Evolutionary conservation across 2,113 vertebrate genomes (phyloP), one percentile per base, ranked within the genome.

Genomic region (Pyxicephalus adspersus): DNA sequence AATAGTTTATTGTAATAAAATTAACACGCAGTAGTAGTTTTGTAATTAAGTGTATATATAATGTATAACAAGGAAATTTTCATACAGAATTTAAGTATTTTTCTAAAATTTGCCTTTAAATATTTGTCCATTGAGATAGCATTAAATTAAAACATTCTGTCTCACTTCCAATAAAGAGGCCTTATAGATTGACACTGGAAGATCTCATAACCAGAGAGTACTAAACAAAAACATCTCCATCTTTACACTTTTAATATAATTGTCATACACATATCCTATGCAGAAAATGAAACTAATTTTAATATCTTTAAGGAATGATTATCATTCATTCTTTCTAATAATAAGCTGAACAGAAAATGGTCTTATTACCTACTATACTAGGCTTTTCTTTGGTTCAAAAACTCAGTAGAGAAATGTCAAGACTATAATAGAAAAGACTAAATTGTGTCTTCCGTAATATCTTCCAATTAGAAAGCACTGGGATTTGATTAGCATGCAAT

Each of bases 401-500:
- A 65, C 63, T 77, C 76, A 77, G 65, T 66, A 31, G 61, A 9
- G 25, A 61, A 77, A 77, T 65, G 63, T 77, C 61, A 52, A 66
- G 76, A 54, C 63, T 31, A 20, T 64, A 77, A 77, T 77, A 65
- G 26, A 77, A 66, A 64, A 65, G 50, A 77, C 45, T 66, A 45
- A 64, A 22, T 52, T 65, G 55, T 77, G 50, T 31, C 26, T 65
- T 55, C 61, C 31, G 20, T 65, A 77, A 65, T 65, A 52, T 66
- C 75, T 77, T 29, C 19, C 50, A 77, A 55, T 77, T 66, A 77
- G 45, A 28, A 54, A 55, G 38, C 25, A 65, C 9, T 23, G 55
- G 45, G 63, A 55, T 52, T 77, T 65, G 63, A 77, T 66, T 77
- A 77, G 50, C 17, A 20, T 55, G 28, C 75, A 77, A 77, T 77